Conservation (phyloP, 1,140 invertebrate genomes). For the Maniola jurtina region DNA sequence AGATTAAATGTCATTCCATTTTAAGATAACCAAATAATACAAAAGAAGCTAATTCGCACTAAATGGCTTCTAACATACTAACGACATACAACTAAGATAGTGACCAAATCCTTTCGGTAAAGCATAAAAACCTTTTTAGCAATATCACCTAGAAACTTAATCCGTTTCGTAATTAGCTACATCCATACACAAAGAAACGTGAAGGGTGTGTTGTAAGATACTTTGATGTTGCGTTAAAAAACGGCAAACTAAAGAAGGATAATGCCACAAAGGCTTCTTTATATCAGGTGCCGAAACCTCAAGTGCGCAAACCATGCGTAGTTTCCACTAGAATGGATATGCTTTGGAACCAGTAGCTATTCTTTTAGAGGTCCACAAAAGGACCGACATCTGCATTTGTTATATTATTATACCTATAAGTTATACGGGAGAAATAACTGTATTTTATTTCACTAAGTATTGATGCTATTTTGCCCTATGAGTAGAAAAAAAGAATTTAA, state of each 20-base stretch:
- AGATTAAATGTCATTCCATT: too few species aligned
- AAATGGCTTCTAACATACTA: neutral
- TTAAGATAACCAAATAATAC: neutral
- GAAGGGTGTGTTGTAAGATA: conserved; percentile 28
- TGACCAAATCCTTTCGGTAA: conserved; percentile 22
- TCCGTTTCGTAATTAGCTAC: conserved; percentile 49
- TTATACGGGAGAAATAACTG: conserved; percentile 22
- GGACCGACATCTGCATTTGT: conserved; percentile 35
- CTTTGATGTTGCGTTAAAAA: conserved; percentile 56
- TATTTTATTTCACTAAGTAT: conserved; percentile 11
- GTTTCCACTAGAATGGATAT: conserved; percentile 49
- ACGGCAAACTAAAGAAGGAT: conserved; percentile 46
- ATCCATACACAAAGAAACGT: conserved; percentile 40
- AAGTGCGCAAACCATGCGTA: conserved; percentile 65
- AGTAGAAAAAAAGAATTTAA: too few species aligned
- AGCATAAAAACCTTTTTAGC: conserved; percentile 23
- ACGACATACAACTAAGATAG: neutral
- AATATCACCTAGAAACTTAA: conserved; percentile 24
- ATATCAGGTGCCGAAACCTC: conserved; percentile 66
- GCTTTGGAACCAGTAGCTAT: conserved; percentile 48
- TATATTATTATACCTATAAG: neutral
- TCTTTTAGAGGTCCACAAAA: conserved; percentile 45
- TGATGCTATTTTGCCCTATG: too few species aligned
- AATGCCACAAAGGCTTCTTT: conserved; percentile 44
- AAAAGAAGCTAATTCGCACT: neutral